A percentile compares a stretch with the other conserved stretches of the same genome.
These are phyloP conservation scores for Fragum fragum DNA, from an alignment of 2,888 invertebrate genomes.

Conservation along the genomic window DNA sequence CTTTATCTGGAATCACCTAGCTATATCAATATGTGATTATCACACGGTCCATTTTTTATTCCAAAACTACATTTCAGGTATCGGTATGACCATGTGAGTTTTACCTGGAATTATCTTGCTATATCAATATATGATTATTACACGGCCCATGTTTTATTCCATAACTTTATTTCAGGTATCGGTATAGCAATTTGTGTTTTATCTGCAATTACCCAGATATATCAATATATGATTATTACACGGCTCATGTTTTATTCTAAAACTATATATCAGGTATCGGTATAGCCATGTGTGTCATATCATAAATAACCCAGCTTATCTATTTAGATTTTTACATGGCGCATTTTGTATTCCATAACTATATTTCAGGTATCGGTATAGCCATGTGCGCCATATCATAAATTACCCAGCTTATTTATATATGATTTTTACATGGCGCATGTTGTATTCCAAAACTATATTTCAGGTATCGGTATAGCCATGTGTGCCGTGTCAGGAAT, in stretches of 20 bases:
- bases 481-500: conserved; percentile 74
- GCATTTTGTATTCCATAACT: not conserved
- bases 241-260: too few species aligned
- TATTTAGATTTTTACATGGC: conserved; percentile 21
- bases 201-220: conserved; percentile 72
- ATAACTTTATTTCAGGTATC: conserved; percentile 53
- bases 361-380: conserved; percentile 66
- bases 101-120: too few species aligned
- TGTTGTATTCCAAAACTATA: too few species aligned
- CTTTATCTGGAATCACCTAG: too few species aligned
- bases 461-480: conserved; percentile 70
- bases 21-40: too few species aligned
- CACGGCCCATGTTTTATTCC: too few species aligned
- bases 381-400: conserved; percentile 75
- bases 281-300: not conserved
- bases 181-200: conserved; percentile 74
- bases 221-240: conserved; percentile 51
- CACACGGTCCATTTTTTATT: too few species aligned
- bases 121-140: too few species aligned
- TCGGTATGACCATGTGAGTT: too few species aligned
- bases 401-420: conserved; percentile 72
- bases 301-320: conserved; percentile 55
- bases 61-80: too few species aligned
- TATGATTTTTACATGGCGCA: not conserved
- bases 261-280: conserved; percentile 67